Percentiles rank a stretch among this genome's conserved stretches.
phyloP scores from a whole-genome alignment of 2,888 invertebrate genomes.

The Sabatieria punctata region DNA sequence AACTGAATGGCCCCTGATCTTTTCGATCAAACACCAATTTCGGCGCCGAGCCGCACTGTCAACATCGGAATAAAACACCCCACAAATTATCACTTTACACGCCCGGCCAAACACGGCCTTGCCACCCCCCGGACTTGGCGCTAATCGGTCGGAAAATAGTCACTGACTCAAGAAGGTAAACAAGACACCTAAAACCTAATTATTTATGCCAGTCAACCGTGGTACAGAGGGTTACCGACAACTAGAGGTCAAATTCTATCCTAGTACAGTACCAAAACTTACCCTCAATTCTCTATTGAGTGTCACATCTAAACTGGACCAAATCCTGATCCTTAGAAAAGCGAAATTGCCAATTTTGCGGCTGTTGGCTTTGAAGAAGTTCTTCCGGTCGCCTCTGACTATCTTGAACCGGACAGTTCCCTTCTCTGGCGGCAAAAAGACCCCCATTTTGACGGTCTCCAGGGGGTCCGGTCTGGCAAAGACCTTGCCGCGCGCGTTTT shows the following conservation, averaged over 20 bases:
- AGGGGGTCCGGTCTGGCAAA: constrained; percentile 47
- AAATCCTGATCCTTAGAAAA: constrained; percentile 70
- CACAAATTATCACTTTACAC: not conserved
- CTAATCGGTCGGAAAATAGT: no score
- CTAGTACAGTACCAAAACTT: constrained; percentile 36
- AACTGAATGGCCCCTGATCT: constrained; percentile 29
- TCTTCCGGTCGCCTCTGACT: constrained; percentile 64
- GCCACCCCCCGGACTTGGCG: no score
- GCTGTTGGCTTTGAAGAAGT: constrained; percentile 80
- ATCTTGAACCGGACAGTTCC: constrained; percentile 59
- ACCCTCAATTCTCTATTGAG: constrained; percentile 81
- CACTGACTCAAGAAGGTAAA: no score
- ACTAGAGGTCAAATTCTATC: no score
- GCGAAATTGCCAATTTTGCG: constrained; percentile 71
- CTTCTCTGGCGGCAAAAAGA: constrained; percentile 39
- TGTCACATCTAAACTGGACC: constrained; percentile 67
- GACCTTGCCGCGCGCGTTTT: constrained; percentile 78
- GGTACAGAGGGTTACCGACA: no score
- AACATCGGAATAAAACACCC: no score
- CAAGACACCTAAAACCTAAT: no score
- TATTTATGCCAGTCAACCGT: no score
- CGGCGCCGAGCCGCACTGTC: constrained; percentile 55
- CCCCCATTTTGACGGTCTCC: constrained; percentile 55
- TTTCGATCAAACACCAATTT: constrained; percentile 37
- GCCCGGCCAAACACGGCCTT: no score